phyloP scores from a whole-genome alignment of 2,888 invertebrate genomes.

The Phyllotreta cruciferae region DNA sequence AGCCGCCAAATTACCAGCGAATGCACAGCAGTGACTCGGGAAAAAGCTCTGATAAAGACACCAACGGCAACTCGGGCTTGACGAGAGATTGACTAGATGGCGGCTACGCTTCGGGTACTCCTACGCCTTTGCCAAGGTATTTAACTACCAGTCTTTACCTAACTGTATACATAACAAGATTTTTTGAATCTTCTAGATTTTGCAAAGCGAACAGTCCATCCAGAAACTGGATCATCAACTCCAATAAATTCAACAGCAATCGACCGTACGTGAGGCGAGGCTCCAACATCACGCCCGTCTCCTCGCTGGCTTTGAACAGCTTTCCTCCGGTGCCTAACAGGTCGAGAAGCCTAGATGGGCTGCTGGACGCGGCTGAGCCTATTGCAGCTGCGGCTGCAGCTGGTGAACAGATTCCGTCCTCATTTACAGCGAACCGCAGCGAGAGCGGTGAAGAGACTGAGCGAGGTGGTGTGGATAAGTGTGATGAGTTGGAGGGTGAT shows the following conservation, averaged over 20 bases:
- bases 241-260: constrained; percentile 51
- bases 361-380: constrained; percentile 60
- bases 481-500: constrained; percentile 47
- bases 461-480: constrained; percentile 46
- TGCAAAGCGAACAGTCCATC: constrained; percentile 73
- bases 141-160: too few relatives aligned
- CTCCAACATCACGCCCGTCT: constrained; percentile 58
- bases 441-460: constrained; percentile 54
- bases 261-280: constrained; percentile 58
- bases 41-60: constrained; percentile 76
- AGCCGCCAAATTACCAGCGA: constrained; percentile 80
- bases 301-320: constrained; percentile 51
- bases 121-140: constrained; percentile 57
- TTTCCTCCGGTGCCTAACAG: constrained; percentile 58
- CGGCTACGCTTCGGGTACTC: constrained; percentile 66
- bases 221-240: constrained; percentile 65
- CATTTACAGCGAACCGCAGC: constrained; percentile 53
- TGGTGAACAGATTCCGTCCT: constrained; percentile 54
- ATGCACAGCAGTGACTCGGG: constrained; percentile 86
- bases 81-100: constrained; percentile 78
- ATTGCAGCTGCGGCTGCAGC: constrained; percentile 42
- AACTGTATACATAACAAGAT: constrained; percentile 8
- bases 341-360: constrained; percentile 71
- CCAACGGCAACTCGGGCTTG: constrained; percentile 61
- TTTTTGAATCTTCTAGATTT: constrained; percentile 62